A percentile compares a stretch with the other conserved stretches of the same genome.
Conservation (phyloP, 1,140 invertebrate species). For the Phymorhynchus buccinoides region DNA sequence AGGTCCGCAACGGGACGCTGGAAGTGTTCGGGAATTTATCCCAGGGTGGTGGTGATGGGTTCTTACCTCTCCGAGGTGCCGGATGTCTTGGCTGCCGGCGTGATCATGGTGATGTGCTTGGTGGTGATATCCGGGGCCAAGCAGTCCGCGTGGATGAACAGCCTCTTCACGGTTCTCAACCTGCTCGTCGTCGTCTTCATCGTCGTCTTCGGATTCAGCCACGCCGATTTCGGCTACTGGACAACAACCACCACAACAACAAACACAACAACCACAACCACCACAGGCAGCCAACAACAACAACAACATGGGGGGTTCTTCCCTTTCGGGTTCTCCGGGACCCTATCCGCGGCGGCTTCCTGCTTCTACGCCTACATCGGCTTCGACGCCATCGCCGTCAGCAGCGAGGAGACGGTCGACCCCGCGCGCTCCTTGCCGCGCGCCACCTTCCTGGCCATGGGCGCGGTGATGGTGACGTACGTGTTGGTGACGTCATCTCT, state of each 20-base stretch:
- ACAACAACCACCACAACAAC: slow-evolving; percentile 72
- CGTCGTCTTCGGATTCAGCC: slow-evolving; percentile 73
- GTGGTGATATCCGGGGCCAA: slow-evolving; percentile 85
- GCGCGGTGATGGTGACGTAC: slow-evolving; percentile 91
- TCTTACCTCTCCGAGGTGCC: slow-evolving; percentile 80
- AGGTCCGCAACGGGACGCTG: slow-evolving; percentile 86
- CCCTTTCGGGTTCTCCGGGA: slow-evolving; percentile 79
- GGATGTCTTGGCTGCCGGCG: slow-evolving; percentile 67
- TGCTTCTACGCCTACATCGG: slow-evolving; percentile 98
- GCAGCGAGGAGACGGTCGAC: slow-evolving; percentile 94
- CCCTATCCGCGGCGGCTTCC: slow-evolving; percentile 81
- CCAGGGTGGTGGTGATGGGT: slow-evolving; percentile 78
- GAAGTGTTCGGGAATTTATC: slow-evolving; percentile 80
- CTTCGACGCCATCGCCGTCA: slow-evolving; percentile 96
- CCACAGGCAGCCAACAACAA: too few species aligned
- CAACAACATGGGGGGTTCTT: slow-evolving; percentile 88
- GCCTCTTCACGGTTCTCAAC: slow-evolving; percentile 71
- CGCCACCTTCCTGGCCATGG: slow-evolving; percentile 88
- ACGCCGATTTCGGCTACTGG: slow-evolving; percentile 88
- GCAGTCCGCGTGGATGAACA: slow-evolving; percentile 75
- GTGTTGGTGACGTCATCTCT: slow-evolving; percentile 90
- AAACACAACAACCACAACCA: too few species aligned
- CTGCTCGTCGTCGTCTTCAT: slow-evolving; percentile 68
- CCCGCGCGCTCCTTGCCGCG: slow-evolving; percentile 94
- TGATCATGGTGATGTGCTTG: slow-evolving; percentile 63